Evolutionary conservation across 1,140 invertebrate species (phyloP).

Genomic region (Oppia nitens): DNA sequence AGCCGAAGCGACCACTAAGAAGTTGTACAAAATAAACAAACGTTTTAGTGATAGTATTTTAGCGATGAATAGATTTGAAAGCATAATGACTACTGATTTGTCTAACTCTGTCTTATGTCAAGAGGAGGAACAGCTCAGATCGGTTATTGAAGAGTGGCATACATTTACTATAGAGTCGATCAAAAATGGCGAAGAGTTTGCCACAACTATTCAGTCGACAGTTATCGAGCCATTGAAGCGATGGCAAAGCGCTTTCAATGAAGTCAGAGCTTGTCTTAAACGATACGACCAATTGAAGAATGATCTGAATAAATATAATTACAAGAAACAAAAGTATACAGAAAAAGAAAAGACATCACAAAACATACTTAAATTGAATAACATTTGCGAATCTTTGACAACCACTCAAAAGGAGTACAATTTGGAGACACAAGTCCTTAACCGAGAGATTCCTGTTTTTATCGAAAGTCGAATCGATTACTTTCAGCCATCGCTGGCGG

Average conservation of each 20-base stretch:
- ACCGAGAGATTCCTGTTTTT: slow-evolving; percentile 8
- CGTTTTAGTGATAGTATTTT: not conserved
- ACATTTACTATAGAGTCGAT: not conserved
- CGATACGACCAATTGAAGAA: slow-evolving; percentile 7
- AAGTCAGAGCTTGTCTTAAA: slow-evolving; percentile 11
- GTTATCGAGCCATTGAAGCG: slow-evolving; percentile 14
- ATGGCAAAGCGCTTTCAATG: slow-evolving; percentile 3
- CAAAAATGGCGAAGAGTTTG: slow-evolving; percentile 9
- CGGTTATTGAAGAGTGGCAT: slow-evolving; percentile 13
- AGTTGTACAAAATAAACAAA: not conserved
- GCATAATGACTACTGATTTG: not conserved
- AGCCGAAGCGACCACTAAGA: not conserved
- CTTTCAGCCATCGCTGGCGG: slow-evolving; percentile 15
- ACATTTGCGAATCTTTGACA: not conserved
- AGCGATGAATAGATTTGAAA: not conserved
- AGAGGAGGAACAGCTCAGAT: not conserved
- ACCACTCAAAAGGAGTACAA: slow-evolving; percentile 4
- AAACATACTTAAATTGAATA: slow-evolving; percentile 9
- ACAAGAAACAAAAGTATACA: slow-evolving; percentile 1
- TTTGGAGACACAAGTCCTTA: not conserved
- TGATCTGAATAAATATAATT: slow-evolving; percentile 2
- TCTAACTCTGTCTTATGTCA: not conserved
- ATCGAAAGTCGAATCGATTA: slow-evolving; percentile 11
- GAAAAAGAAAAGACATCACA: slow-evolving; percentile 11
- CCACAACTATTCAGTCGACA: not conserved